These are phyloP conservation scores for Pandion haliaetus DNA, from an alignment of 2,113 vertebrate species.

Conservation along the genomic window DNA sequence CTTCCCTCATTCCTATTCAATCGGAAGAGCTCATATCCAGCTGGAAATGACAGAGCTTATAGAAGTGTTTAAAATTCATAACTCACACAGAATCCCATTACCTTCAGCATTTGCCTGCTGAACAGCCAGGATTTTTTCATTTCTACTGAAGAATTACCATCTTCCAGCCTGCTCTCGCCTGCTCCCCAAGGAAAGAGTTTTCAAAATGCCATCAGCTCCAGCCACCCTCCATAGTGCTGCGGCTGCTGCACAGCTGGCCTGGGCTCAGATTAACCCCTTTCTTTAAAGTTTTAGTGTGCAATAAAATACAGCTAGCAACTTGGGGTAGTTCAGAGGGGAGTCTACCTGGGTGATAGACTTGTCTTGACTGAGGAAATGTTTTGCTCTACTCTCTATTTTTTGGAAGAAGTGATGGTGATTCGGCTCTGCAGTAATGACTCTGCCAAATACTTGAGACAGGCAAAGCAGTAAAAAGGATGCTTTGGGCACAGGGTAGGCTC, in stretches of 20 bases:
- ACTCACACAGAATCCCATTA: constrained; percentile 47
- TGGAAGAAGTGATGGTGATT: not conserved
- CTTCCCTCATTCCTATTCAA: not conserved
- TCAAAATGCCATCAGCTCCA: not conserved
- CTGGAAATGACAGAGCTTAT: constrained; percentile 29
- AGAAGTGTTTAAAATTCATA: constrained; percentile 62
- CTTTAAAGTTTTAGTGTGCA: not conserved
- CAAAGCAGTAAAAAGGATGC: not conserved
- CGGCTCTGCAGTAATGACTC: not conserved
- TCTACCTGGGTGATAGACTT: not conserved
- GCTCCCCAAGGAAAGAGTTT: not conserved
- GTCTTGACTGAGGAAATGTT: not conserved
- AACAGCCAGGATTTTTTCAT: constrained; percentile 2
- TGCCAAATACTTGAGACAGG: not conserved
- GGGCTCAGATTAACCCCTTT: not conserved
- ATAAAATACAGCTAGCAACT: no score
- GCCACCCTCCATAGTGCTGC: not conserved
- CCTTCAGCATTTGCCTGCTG: constrained; percentile 12
- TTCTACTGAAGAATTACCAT: not conserved
- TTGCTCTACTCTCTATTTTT: not conserved
- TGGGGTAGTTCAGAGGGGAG: not conserved
- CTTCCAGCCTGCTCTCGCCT: not conserved
- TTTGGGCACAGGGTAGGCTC: not conserved
- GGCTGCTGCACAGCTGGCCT: not conserved
- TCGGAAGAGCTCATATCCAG: not conserved